Evolutionary conservation across 2,888 invertebrate species (phyloP).

Genomic region (Dasypolia templi): DNA sequence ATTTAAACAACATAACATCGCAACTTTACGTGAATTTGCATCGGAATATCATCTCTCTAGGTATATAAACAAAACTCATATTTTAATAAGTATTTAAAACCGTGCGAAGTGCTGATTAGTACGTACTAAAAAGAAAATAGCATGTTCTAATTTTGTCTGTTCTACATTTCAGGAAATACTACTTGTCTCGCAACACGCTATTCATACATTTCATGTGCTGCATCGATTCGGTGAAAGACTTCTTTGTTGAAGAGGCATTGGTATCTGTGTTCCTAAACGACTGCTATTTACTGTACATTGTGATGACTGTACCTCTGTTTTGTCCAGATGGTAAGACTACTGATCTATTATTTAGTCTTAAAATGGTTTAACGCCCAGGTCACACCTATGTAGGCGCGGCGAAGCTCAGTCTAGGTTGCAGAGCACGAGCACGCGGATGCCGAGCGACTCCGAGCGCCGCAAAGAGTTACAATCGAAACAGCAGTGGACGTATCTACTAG

Average conservation of each 20-base stretch:
- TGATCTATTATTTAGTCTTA: not conserved
- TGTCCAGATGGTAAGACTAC: conserved; percentile 77
- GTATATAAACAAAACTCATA: too few species aligned
- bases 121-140: not conserved
- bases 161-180: conserved; percentile 76
- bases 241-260: conserved; percentile 82
- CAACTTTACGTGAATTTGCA: too few species aligned
- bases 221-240: conserved; percentile 78
- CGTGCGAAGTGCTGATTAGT: too few species aligned
- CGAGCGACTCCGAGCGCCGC: too few species aligned
- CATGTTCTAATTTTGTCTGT: not conserved
- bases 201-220: conserved; percentile 91
- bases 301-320: conserved; percentile 87
- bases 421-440: too few species aligned
- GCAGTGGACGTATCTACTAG: too few species aligned
- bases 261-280: conserved; percentile 86
- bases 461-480: too few species aligned
- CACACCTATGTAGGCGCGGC: too few species aligned
- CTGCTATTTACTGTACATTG: conserved; percentile 83
- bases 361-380: not conserved
- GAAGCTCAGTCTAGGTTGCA: too few species aligned
- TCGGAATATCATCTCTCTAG: too few species aligned
- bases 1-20: too few species aligned
- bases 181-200: conserved; percentile 87
- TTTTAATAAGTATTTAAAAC: too few species aligned